phyloP scores from a whole-genome alignment of 2,113 vertebrate genomes.

The Engystomops pustulosus region DNA sequence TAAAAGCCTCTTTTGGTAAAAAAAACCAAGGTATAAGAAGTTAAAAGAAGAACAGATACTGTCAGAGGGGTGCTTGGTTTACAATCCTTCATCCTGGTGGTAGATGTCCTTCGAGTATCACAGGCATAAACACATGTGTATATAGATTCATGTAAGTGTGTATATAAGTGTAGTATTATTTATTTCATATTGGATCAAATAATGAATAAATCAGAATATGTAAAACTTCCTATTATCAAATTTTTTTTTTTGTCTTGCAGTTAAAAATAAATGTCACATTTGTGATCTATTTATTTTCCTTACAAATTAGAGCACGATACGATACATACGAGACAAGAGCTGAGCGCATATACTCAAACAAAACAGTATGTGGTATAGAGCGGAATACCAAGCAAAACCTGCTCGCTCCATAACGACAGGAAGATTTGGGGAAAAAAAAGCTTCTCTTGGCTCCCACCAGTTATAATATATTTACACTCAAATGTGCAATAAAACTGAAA shows the following conservation, averaged over 20 bases:
- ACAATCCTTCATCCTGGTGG: too few relatives aligned
- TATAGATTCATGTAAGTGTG: background rate
- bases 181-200: too few relatives aligned
- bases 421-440: constrained; percentile 37
- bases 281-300: constrained; percentile 32
- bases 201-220: constrained; percentile 23
- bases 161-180: too few relatives aligned
- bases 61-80: too few relatives aligned
- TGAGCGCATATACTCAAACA: constrained; percentile 54
- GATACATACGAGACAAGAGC: constrained; percentile 48
- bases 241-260: background rate
- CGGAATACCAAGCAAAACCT: constrained; percentile 50
- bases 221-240: constrained; percentile 5
- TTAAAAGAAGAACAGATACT: too few relatives aligned
- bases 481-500: constrained; percentile 34
- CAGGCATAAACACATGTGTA: too few relatives aligned
- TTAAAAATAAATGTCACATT: constrained; percentile 10
- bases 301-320: constrained; percentile 45
- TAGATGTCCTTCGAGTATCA: too few relatives aligned
- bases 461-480: background rate
- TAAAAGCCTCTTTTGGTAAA: too few relatives aligned
- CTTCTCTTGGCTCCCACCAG: background rate
- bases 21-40: too few relatives aligned
- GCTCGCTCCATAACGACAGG: constrained; percentile 40
- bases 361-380: constrained; percentile 54